These are phyloP conservation scores for Hylyphantes graminicola DNA, from an alignment of 1,140 invertebrate species.

Conservation along the genomic window DNA sequence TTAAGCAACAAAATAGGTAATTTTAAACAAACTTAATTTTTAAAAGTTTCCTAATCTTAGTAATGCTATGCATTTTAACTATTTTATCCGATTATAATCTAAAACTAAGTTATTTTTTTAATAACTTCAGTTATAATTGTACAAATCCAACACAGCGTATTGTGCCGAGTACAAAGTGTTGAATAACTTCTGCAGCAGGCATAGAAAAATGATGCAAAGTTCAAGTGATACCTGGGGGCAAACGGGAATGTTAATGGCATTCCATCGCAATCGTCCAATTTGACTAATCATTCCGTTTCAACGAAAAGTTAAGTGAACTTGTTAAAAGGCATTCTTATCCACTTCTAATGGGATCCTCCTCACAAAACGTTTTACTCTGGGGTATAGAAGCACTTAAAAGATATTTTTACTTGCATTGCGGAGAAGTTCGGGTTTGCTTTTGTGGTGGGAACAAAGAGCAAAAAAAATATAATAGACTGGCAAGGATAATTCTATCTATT, in stretches of 20 bases:
- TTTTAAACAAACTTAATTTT: too few species aligned
- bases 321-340: background rate
- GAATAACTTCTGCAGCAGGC: background rate
- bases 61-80: too few species aligned
- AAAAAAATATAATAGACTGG: too few species aligned
- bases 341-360: background rate
- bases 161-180: too few species aligned
- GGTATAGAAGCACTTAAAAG: background rate
- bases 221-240: slow-evolving; percentile 1
- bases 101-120: too few species aligned
- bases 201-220: slow-evolving; percentile 14
- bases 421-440: background rate
- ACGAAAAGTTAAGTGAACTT: background rate
- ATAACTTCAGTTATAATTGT: too few species aligned
- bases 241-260: slow-evolving; percentile 29
- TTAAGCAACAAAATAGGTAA: too few species aligned
- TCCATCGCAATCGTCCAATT: slow-evolving; percentile 32
- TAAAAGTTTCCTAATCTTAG: too few species aligned
- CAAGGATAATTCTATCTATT: too few species aligned
- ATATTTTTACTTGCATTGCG: background rate
- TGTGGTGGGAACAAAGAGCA: too few species aligned
- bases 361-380: background rate
- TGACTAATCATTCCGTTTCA: slow-evolving; percentile 30
- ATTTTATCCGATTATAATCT: too few species aligned
- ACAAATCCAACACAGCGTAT: too few species aligned